These are phyloP conservation scores for Bombyx mandarina DNA, from an alignment of 1,140 invertebrate genomes.

Conservation along the genomic window DNA sequence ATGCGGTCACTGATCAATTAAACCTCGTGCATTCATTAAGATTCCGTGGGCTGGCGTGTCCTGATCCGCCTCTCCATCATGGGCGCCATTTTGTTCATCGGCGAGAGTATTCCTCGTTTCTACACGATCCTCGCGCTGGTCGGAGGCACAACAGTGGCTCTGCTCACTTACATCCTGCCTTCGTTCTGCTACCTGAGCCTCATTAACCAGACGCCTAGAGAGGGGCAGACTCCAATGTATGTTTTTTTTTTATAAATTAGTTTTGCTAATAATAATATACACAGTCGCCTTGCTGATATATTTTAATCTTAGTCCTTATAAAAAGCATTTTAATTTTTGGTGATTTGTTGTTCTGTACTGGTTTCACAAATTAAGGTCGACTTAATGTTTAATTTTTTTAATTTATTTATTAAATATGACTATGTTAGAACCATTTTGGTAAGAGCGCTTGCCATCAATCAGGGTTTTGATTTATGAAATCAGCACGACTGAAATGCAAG, in stretches of 20 bases:
- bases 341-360: no score
- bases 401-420: no score
- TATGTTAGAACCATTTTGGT: no score
- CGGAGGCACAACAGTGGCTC: constrained; percentile 78
- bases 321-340: no score
- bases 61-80: constrained; percentile 73
- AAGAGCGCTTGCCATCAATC: no score
- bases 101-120: constrained; percentile 78
- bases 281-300: no score
- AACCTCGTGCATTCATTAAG: constrained; percentile 49
- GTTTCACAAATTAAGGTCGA: no score
- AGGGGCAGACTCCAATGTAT: constrained; percentile 31
- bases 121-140: constrained; percentile 79
- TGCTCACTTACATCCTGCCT: constrained; percentile 79
- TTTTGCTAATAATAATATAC: background rate
- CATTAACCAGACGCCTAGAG: constrained; percentile 27
- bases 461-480: no score
- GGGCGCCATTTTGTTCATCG: constrained; percentile 74
- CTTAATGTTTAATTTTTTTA: no score
- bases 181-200: constrained; percentile 78
- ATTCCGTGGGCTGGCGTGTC: constrained; percentile 76
- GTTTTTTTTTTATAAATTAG: constrained; percentile 10
- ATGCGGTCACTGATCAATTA: background rate
- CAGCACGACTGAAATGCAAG: no score
- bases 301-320: no score